Evolutionary conservation across 2,113 vertebrate species (phyloP).

Genomic region (Ochotona curzoniae): DNA sequence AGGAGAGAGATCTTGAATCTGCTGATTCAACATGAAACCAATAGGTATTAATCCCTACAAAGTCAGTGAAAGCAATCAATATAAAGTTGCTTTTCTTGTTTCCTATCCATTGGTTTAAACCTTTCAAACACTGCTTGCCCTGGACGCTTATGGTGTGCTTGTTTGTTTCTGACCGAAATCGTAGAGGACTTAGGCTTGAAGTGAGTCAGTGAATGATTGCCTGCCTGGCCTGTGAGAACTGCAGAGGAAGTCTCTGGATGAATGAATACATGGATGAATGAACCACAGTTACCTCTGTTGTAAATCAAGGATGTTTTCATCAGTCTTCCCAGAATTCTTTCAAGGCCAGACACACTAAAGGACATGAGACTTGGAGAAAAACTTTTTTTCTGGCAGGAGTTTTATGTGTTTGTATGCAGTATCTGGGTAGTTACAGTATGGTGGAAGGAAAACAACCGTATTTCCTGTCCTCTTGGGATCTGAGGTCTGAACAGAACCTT

Average conservation of each 20-base stretch:
- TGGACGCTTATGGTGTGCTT: background rate
- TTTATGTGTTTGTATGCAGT: constrained; percentile 43
- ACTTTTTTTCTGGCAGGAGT: constrained; percentile 64
- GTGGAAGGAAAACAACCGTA: constrained; percentile 56
- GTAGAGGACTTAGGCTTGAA: background rate
- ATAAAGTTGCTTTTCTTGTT: background rate
- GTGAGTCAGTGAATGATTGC: background rate
- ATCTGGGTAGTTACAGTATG: constrained; percentile 4
- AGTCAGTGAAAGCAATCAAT: too few relatives aligned
- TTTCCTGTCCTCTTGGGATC: constrained; percentile 72
- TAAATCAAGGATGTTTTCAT: constrained; percentile 49
- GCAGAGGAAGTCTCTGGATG: background rate
- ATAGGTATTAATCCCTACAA: too few relatives aligned
- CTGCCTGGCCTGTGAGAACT: background rate
- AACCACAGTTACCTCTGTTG: constrained; percentile 15
- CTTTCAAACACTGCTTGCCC: background rate
- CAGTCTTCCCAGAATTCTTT: constrained; percentile 66
- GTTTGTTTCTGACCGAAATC: background rate
- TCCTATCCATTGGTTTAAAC: background rate
- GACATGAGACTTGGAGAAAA: constrained; percentile 29
- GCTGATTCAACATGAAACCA: too few relatives aligned
- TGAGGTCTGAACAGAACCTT: constrained; percentile 50
- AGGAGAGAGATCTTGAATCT: too few relatives aligned
- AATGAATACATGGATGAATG: background rate
- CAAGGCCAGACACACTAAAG: constrained; percentile 39